Evolutionary conservation across 2,888 invertebrate genomes (phyloP), one percentile per base, ranked within the genome.

Genomic region (Aspidapion aeneum): DNA sequence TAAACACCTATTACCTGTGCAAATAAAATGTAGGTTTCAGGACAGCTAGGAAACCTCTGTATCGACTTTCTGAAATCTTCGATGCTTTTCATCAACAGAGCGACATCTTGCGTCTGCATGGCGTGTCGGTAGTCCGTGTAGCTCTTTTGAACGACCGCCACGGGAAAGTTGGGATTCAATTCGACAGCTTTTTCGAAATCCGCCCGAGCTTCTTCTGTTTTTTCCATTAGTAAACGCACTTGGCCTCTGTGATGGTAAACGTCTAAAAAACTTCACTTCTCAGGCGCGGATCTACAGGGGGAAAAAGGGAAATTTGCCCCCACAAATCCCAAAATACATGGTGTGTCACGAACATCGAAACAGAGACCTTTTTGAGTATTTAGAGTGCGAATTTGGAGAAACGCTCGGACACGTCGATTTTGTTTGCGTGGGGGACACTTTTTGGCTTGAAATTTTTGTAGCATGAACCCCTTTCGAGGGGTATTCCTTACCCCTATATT

Each of bases 241-340:
- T 97, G 88, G 58, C 96, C 97, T 67, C 96, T 84, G 75, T 98
- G 96, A 78, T 96, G 94, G 79, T 91, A 97, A 60, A 98, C 88
- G 78, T 98, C 98, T 19, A 55, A 5, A 61, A 65, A 18, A 48
- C 22, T 50, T 17, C 58, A 59, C 18, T 58, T 50, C 16, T 50
- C 18, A 7, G 16, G n/a, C n/a, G n/a, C n/a, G n/a, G n/a, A n/a
- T n/a, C n/a, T n/a, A n/a, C n/a, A n/a, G n/a, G n/a, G n/a, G n/a
- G n/a, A n/a, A n/a, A n/a, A n/a, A n/a, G n/a, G n/a, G n/a, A n/a
- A n/a, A n/a, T n/a, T n/a, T n/a, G n/a, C n/a, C n/a, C n/a, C n/a
- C n/a, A n/a, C n/a, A n/a, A n/a, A n/a, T n/a, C n/a, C n/a, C n/a
- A n/a, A n/a, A n/a, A n/a, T n/a, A n/a, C n/a, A n/a, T n/a, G n/a